phyloP scores from a whole-genome alignment of 2,113 vertebrate species.

The Campylorhamphus procurvoides region DNA sequence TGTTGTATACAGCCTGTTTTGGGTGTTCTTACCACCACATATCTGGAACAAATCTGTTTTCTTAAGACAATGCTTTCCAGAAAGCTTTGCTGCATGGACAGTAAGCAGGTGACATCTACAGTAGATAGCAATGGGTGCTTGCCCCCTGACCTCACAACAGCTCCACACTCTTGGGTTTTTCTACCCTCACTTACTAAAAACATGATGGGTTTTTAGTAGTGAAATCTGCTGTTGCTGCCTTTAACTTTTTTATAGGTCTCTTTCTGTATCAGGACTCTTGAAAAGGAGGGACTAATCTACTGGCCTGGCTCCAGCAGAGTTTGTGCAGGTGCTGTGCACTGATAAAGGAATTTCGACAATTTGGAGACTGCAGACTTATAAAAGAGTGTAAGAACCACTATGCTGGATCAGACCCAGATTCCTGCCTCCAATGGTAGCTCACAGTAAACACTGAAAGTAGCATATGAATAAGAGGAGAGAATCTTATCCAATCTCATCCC shows the following conservation, averaged over 20 bases:
- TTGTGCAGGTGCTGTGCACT: conserved; percentile 19
- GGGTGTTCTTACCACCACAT: not conserved
- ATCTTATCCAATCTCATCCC: conserved; percentile 5
- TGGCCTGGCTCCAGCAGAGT: not conserved
- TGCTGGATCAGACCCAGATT: not conserved
- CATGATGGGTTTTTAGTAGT: not conserved
- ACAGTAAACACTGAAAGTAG: not conserved
- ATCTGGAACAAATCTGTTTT: not conserved
- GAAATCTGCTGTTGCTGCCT: not conserved
- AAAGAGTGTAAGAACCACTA: not conserved
- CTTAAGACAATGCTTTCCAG: not conserved
- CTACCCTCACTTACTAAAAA: not conserved
- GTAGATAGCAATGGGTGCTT: not conserved
- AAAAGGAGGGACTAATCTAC: not conserved
- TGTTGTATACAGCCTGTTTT: not conserved
- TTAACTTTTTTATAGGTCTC: not conserved
- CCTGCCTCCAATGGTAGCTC: not conserved
- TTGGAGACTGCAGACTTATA: conserved; percentile 1
- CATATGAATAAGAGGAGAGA: not conserved
- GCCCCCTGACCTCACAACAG: not conserved
- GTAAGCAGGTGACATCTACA: not conserved
- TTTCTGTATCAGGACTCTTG: not conserved
- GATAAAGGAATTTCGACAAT: conserved; percentile 22
- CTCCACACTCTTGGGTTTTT: not conserved
- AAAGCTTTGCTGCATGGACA: not conserved